Base-by-base conservation (phyloP, 1,140 invertebrate species). In the Schlechtendalia chinensis region DNA sequence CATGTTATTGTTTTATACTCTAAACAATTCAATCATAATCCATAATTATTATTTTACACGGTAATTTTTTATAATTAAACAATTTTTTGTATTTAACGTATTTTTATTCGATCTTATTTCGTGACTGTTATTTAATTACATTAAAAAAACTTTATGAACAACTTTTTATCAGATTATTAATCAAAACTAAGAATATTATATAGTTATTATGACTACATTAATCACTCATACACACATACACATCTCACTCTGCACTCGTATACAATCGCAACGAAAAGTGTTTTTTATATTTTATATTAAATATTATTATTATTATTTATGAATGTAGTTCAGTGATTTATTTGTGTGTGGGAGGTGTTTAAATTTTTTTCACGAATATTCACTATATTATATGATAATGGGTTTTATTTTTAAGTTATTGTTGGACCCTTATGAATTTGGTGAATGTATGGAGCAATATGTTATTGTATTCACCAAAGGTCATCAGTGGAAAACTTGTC, bases 271-370 rank as follows among this genome's bases (percentile, higher is more conserved):
- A 53, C 12, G 47, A 22, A 53, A 22, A 47, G 47, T 8, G 11
- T 39, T 67, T 67, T 65, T 63, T 17, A 17, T 63, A 19, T 8
- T 50, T 5, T 50, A 1, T 50, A 12, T 50, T 8, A 3, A 8
- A 39, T 19, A 19, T 14, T 47, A 22, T 47, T 69, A 67, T 67
- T 67, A 17, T 65, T 67, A 71, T 71, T 53, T 53, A 53, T 54
- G 19, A 54, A 72, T 12, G 19, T 10, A 6, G 69, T 54, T 72
- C 24, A 3, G 69, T 53, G 69, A 72, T 72, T 72, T 72, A 54
- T 72, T 1, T n/a, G 27, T 47, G 19, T n/a, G 47, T 8, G 24
- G 50, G 24, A 54, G 24, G n/a, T 54, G 50, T 72, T 50, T 54
- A 29, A 50, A 24, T 17, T 24, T 12, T 27, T 50, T 54, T 19